Base-by-base conservation (phyloP, 2,113 vertebrate genomes). In the Prietella phreatophila region DNA sequence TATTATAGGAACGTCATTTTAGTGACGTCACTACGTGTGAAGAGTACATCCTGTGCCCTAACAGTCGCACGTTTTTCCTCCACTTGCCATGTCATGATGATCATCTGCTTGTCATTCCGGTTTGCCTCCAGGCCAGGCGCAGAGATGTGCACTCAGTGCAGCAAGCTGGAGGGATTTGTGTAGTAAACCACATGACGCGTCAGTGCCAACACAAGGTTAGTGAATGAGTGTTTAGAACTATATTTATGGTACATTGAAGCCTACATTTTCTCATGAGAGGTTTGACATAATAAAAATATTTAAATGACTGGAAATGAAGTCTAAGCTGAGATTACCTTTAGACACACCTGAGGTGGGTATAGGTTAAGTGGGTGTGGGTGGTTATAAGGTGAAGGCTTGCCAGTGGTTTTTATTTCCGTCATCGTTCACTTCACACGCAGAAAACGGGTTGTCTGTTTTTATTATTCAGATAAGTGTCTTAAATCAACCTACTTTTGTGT, bases 81-180 rank as follows among this genome's bases (percentile, higher is more conserved):
- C 50, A 36, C 9, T 15, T 15, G 65, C 2, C 47, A 56, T 71
- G 30, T 55, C 3, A 25, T 73, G 67, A 53, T 76, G 33, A 60
- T 36, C 17, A 33, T 50, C 2, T 42, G 53, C 2, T 55, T 33
- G 17, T 69, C 10, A 20, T 75, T 15, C 0, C 15, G 86, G 61
- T 56, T 39, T 81, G 25, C 83, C 2, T 56, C 33, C 88, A 96
- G 95, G 92, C 55, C 92, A 90, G 39, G 82, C 87, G 87, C 84
- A 89, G 88, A 92, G 89, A 89, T 90, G 69, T 30, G 22, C 85
- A 7, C 55, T 81, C 20, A 88, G 90, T 61, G 81, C 84, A 86
- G 87, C 88, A 63, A 89, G 63, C 50, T 82, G 80, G 55, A 94
- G 94, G 85, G 91, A 86, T 65, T 90, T 96, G 92, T 95, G 95